A percentile compares a stretch with the other conserved stretches of the same genome.
These are phyloP conservation scores for Drosophila kikkawai DNA, from an alignment of 1,140 invertebrate genomes.

Conservation along the genomic window DNA sequence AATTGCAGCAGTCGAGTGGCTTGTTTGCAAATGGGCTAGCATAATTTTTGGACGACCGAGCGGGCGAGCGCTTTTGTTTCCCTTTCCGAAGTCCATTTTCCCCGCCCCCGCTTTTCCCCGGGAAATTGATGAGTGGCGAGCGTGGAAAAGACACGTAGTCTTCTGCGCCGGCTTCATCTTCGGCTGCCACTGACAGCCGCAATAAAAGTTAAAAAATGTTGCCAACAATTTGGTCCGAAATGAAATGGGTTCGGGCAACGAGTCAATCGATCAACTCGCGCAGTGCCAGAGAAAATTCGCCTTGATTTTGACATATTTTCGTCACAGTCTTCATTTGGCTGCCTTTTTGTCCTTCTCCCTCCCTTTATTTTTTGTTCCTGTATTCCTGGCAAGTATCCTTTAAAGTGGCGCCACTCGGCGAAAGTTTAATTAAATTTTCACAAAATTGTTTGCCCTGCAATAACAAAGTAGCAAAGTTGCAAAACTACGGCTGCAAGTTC, in stretches of 20 bases:
- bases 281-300: conserved; percentile 38
- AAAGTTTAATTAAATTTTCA: conserved; percentile 73
- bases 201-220: conserved; percentile 79
- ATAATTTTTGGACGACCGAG: conserved; percentile 60
- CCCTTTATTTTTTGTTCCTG: neutral
- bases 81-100: conserved; percentile 22
- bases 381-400: conserved; percentile 33
- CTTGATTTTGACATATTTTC: conserved; percentile 68
- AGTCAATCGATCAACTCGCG: conserved; percentile 74
- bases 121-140: conserved; percentile 68
- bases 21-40: conserved; percentile 78
- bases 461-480: conserved; percentile 69
- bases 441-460: conserved; percentile 66
- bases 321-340: conserved; percentile 43
- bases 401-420: conserved; percentile 56
- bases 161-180: conserved; percentile 6
- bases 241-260: conserved; percentile 66
- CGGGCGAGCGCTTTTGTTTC: conserved; percentile 38
- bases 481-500: conserved; percentile 62
- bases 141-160: conserved; percentile 57
- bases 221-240: conserved; percentile 71
- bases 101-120: conserved; percentile 4
- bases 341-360: neutral
- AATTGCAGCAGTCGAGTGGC: conserved; percentile 62
- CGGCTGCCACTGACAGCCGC: conserved; percentile 65